Conservation (phyloP, 2,113 vertebrate genomes). For the Phaethon lepturus region DNA sequence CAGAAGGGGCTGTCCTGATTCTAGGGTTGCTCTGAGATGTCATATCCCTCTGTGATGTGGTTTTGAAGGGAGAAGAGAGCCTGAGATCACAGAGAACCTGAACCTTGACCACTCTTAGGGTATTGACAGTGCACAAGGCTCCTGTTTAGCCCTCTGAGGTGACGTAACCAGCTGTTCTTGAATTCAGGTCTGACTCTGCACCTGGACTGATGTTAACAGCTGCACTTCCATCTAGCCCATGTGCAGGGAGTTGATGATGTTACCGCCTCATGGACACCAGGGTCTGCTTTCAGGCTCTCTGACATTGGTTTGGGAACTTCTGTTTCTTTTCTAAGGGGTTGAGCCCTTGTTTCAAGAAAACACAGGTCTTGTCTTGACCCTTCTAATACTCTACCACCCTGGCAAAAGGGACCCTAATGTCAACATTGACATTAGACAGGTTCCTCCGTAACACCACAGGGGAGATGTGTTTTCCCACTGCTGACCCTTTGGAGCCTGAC, state of each 20-base stretch:
- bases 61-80: background rate
- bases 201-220: background rate
- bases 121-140: background rate
- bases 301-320: background rate
- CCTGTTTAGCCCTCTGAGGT: background rate
- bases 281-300: background rate
- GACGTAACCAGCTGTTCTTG: background rate
- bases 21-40: background rate
- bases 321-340: background rate
- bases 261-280: background rate
- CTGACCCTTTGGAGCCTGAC: background rate
- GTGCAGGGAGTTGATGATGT: background rate
- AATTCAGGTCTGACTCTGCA: background rate
- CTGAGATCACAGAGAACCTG: background rate
- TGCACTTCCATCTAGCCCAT: background rate
- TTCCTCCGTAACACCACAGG: background rate
- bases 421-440: accelerated
- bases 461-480: background rate
- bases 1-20: background rate
- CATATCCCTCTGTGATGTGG: accelerated
- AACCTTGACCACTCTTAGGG: background rate
- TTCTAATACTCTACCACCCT: background rate
- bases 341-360: background rate
- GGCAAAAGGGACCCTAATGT: background rate
- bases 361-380: background rate